Percentiles rank a stretch among this genome's conserved stretches.
phyloP scores from a whole-genome alignment of 2,888 invertebrate species.

The Sesia bembeciformis region DNA sequence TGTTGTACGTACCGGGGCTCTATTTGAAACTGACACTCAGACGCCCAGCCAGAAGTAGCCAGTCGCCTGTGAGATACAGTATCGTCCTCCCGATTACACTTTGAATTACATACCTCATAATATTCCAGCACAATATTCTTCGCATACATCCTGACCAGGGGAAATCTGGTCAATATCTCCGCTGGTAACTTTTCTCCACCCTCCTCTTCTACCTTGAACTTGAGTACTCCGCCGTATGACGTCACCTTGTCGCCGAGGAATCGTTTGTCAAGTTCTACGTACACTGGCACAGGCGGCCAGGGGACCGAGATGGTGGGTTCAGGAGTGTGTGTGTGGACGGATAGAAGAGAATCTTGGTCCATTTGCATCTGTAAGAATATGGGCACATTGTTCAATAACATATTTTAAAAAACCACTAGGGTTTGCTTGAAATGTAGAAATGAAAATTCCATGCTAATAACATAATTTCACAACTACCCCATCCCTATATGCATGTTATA shows the following conservation, averaged over 20 bases:
- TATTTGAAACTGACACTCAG: too few relatives aligned
- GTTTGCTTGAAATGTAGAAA: too few relatives aligned
- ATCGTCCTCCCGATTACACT: too few relatives aligned
- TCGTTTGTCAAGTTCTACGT: conserved; percentile 85
- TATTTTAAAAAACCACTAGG: neutral
- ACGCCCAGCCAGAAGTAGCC: too few relatives aligned
- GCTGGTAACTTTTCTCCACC: conserved; percentile 71
- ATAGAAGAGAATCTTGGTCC: conserved; percentile 50
- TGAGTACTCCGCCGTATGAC: conserved; percentile 92
- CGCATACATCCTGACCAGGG: conserved; percentile 88
- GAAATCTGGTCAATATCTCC: conserved; percentile 77
- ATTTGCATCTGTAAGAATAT: conserved; percentile 22
- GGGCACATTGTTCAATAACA: neutral
- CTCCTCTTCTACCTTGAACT: conserved; percentile 83
- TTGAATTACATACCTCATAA: conserved; percentile 57
- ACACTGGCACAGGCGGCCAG: conserved; percentile 78
- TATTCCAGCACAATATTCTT: conserved; percentile 85
- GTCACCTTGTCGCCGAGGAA: conserved; percentile 91
- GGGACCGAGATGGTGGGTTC: conserved; percentile 55
- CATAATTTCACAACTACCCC: too few relatives aligned
- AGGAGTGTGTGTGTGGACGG: conserved; percentile 48
- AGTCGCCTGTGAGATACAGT: too few relatives aligned
- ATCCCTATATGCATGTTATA: too few relatives aligned
- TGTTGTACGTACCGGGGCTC: too few relatives aligned
- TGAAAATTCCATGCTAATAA: too few relatives aligned